phyloP scores from a whole-genome alignment of 2,797 vertebrate species.

The Alosa sapidissima region DNA sequence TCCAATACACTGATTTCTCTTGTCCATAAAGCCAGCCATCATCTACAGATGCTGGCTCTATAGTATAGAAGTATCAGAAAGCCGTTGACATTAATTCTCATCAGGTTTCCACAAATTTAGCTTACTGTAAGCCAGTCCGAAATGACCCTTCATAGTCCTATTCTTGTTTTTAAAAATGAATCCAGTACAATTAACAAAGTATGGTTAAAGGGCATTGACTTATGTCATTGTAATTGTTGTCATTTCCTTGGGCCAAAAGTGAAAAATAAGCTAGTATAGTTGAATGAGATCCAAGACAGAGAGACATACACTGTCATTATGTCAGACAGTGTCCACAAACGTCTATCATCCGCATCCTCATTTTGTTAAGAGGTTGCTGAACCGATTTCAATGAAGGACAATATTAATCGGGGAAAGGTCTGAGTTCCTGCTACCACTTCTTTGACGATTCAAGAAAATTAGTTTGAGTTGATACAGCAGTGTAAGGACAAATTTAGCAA shows the following conservation, averaged over 20 bases:
- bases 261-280: neutral
- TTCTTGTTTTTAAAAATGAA: neutral
- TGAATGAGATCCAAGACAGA: neutral
- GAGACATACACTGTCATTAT: neutral
- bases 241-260: neutral
- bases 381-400: neutral
- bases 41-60: too few species aligned
- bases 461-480: conserved; percentile 2
- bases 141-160: neutral
- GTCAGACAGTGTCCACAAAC: neutral
- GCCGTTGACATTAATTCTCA: neutral
- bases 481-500: neutral
- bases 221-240: neutral
- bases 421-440: neutral
- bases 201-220: neutral
- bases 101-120: neutral
- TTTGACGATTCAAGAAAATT: neutral
- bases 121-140: neutral
- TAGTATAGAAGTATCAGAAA: neutral
- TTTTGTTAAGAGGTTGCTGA: neutral
- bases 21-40: too few species aligned
- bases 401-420: neutral
- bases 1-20: too few species aligned
- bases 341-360: neutral
- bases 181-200: neutral